A percentile compares a stretch with the other conserved stretches of the same genome.
Conservation (phyloP, 2,113 vertebrate genomes). For the Capricornis sumatraensis region DNA sequence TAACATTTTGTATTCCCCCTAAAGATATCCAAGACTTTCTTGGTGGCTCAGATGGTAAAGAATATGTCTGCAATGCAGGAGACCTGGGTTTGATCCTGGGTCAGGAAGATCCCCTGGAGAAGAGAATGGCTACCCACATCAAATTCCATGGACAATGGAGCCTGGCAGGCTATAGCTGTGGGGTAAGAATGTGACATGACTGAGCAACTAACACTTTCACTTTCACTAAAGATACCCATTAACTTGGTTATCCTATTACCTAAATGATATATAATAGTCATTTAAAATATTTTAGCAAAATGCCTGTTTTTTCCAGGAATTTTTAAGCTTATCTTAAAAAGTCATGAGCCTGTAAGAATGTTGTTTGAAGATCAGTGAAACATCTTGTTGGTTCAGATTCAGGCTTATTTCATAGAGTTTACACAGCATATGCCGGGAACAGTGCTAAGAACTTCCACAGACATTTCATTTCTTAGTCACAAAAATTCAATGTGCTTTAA, state of each 20-base stretch:
- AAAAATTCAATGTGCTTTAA: not conserved
- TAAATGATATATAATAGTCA: not conserved
- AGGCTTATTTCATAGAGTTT: not conserved
- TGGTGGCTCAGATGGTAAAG: not conserved
- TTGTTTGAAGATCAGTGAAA: not conserved
- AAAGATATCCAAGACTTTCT: not conserved
- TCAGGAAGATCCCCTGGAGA: not conserved
- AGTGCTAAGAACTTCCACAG: not conserved
- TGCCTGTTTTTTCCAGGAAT: not conserved
- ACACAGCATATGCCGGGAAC: not conserved
- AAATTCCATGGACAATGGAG: not conserved
- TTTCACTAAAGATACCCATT: not conserved
- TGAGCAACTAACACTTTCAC: not conserved
- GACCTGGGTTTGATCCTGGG: not conserved
- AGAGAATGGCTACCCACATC: not conserved
- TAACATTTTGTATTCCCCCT: not conserved
- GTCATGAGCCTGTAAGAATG: not conserved
- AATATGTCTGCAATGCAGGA: not conserved
- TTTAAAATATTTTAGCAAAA: not conserved
- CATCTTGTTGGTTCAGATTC: not conserved
- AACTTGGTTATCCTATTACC: not conserved
- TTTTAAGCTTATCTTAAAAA: not conserved
- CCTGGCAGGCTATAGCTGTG: not conserved
- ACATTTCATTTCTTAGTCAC: not conserved
- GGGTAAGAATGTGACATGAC: not conserved